These are phyloP conservation scores for Philereme vetulata DNA, from an alignment of 2,888 invertebrate species.

Conservation along the genomic window DNA sequence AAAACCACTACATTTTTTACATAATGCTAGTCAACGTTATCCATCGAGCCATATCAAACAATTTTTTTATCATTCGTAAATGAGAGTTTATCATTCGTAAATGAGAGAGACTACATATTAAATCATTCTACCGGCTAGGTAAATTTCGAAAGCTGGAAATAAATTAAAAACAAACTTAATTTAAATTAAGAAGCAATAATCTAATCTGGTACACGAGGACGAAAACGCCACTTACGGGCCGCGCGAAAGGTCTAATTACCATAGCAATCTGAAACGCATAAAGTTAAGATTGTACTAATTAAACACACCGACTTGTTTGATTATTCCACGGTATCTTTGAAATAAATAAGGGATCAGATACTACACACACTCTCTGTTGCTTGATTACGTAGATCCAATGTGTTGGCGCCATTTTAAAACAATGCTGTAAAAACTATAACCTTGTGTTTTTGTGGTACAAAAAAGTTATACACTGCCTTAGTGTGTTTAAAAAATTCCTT, in stretches of 20 bases:
- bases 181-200: constrained; percentile 49
- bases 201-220: constrained; percentile 77
- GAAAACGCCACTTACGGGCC: constrained; percentile 71
- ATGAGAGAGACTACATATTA: too few species aligned
- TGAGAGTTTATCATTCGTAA: too few species aligned
- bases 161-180: constrained; percentile 44
- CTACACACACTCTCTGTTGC: constrained; percentile 2
- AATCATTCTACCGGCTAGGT: constrained; percentile 1
- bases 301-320: constrained; percentile 42
- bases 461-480: too few species aligned
- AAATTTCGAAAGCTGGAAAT: constrained; percentile 21
- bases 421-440: background rate
- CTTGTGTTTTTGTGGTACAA: too few species aligned
- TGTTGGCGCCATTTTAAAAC: constrained; percentile 5
- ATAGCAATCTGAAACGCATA: constrained; percentile 79
- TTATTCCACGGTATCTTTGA: constrained; percentile 26
- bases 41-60: too few species aligned
- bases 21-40: too few species aligned
- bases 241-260: constrained; percentile 65
- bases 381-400: constrained; percentile 15
- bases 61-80: too few species aligned
- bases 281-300: constrained; percentile 80
- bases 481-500: too few species aligned
- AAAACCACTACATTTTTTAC: too few species aligned
- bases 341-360: constrained; percentile 29